Percentiles rank a stretch among this genome's conserved stretches.
These are phyloP conservation scores for Lysiphlebus fabarum DNA, from an alignment of 1,140 invertebrate species.

Conservation along the genomic window DNA sequence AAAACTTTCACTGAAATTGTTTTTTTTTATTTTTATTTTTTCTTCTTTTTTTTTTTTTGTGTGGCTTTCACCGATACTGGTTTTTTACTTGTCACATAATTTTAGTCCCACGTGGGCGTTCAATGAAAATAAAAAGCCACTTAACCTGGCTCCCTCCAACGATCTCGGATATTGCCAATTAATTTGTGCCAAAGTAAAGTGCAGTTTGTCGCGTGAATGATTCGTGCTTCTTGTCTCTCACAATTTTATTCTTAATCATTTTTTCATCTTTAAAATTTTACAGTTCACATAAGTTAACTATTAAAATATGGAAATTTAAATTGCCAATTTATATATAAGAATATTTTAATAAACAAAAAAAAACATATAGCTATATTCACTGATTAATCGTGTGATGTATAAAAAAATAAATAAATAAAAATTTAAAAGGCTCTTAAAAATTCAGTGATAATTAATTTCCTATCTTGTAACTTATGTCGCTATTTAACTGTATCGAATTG, in stretches of 20 bases:
- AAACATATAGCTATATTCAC: no score
- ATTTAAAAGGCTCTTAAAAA: no score
- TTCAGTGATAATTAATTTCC: no score
- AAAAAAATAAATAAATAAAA: no score
- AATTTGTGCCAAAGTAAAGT: conserved; percentile 46
- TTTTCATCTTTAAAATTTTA: not conserved
- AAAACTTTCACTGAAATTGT: no score
- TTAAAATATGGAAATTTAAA: no score
- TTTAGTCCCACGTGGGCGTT: conserved; percentile 23
- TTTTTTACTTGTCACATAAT: conserved; percentile 6
- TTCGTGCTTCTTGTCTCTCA: conserved; percentile 17
- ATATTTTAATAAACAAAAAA: no score
- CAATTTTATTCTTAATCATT: conserved; percentile 21
- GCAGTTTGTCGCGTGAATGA: conserved; percentile 31
- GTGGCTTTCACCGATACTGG: conserved; percentile 1
- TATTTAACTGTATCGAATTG: no score
- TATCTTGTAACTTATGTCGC: no score
- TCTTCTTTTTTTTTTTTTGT: not conserved
- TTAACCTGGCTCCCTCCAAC: conserved; percentile 30
- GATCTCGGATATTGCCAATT: conserved; percentile 47
- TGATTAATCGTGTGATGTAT: no score
- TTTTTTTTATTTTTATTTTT: not conserved
- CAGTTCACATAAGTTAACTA: no score
- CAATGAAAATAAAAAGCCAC: conserved; percentile 31
- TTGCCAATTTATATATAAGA: no score